Evolutionary conservation across 2,888 invertebrate species (phyloP).

Genomic region (Vannuccia rotundouncinata): DNA sequence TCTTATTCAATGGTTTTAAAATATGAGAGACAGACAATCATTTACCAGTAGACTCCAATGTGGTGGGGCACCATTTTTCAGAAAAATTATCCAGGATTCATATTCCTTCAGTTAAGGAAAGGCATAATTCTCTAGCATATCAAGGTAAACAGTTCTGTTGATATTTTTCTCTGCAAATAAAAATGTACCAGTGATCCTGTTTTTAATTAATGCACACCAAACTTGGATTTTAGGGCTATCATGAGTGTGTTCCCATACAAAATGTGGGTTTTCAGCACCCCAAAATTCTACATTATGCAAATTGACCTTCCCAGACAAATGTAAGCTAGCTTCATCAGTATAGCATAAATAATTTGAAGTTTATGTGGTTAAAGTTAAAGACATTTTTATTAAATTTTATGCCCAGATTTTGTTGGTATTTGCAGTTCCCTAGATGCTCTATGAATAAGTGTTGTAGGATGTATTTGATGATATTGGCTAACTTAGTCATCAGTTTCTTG

Average conservation of each 20-base stretch:
- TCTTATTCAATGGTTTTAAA: neutral
- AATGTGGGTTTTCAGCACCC: neutral
- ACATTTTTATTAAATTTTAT: neutral
- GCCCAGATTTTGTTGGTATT: neutral
- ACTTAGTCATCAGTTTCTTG: neutral
- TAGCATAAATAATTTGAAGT: neutral
- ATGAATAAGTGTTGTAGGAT: neutral
- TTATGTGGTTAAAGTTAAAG: neutral
- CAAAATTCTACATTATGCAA: neutral
- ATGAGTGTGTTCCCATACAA: slow-evolving; percentile 21
- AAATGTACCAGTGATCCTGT: neutral
- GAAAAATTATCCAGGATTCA: neutral
- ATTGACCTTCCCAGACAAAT: neutral
- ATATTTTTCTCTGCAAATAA: neutral
- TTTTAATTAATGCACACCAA: neutral
- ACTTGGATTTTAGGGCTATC: neutral
- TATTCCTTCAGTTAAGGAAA: neutral
- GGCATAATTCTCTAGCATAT: neutral
- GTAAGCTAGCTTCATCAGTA: neutral
- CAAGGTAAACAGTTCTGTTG: neutral
- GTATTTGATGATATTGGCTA: neutral
- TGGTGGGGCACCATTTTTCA: neutral
- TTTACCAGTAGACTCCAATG: neutral
- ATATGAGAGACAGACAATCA: neutral
- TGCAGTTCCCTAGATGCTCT: neutral